Base-by-base conservation (phyloP, 2,888 invertebrate species). In the Cerceris ruficornis region DNA sequence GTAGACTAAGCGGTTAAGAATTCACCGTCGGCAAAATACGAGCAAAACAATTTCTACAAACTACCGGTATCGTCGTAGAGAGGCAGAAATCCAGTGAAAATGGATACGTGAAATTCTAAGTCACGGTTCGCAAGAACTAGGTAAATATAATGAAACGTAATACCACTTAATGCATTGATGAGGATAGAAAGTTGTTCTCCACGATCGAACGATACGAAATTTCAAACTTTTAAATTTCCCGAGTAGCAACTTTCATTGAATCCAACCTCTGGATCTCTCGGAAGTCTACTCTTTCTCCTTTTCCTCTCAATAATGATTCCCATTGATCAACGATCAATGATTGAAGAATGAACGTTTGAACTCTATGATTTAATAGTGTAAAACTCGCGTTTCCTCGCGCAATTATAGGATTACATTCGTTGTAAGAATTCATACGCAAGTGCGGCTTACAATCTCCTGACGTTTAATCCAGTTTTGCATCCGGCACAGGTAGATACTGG, bases 391-490 rank as follows among this genome's bases (percentile, higher is more conserved):
- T 52, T 52, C 14, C 28, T 28, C 28, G 28, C 28, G 28, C 28
- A 28, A 28, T 28, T 28, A 28, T 28, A 28, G 28, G 28, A 28
- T 28, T 28, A 28, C 28, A 28, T 28, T 28, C 28, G 28, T 28
- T 28, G 28, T 28, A 28, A 28, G 28, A 28, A 28, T 28, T 28
- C 28, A 7, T 7, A 65, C 54, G 73, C 59, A 61, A 65, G 50
- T 8, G 28, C 17, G 57, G 62, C 66, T 64, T 60, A 61, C 76
- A 54, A 15, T 73, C 59, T 49, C 62, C 42, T 62, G 69, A 59
- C 62, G 80, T 69, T 69, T 62, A 77, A 71, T 81, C 77, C 71
- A 80, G 80, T 80, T 81, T 80, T 77, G 77, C 80, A 81, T 81
- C 81, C 81, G 81, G 81, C 74, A 81, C 80, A 77, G 74, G 81